A percentile compares a stretch with the other conserved stretches of the same genome.
Evolutionary conservation across 1,140 invertebrate genomes (phyloP).

Genomic region (Berghia stephanieae): DNA sequence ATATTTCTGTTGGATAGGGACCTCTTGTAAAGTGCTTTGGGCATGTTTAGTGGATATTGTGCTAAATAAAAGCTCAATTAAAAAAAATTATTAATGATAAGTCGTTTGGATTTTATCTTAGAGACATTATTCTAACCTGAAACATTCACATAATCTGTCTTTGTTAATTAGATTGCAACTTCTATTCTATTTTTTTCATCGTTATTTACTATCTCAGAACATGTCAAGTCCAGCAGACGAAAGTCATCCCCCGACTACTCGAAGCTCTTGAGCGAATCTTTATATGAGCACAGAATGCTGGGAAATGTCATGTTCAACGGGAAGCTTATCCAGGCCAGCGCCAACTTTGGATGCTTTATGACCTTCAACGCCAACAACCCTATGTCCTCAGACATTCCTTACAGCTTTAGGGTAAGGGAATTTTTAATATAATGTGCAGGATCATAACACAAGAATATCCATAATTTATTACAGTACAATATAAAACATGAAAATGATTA

Average conservation of each 20-base stretch:
- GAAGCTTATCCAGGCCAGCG: conserved; percentile 59
- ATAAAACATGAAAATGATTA: background rate
- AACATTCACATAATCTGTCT: too few relatives aligned
- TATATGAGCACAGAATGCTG: conserved; percentile 52
- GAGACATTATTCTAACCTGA: too few relatives aligned
- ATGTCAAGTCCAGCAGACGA: conserved; percentile 52
- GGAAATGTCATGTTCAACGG: conserved; percentile 65
- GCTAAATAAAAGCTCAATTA: too few relatives aligned
- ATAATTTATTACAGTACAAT: background rate
- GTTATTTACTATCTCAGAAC: conserved; percentile 51
- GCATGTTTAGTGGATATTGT: too few relatives aligned
- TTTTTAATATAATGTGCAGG: too few relatives aligned
- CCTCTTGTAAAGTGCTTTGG: too few relatives aligned
- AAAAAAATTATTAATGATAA: too few relatives aligned
- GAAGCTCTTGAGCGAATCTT: conserved; percentile 49
- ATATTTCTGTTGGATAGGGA: too few relatives aligned
- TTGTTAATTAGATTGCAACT: too few relatives aligned
- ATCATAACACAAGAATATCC: background rate
- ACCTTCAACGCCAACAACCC: conserved; percentile 51
- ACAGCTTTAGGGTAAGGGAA: conserved; percentile 57
- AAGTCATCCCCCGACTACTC: conserved; percentile 55
- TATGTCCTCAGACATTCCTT: conserved; percentile 51
- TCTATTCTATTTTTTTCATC: too few relatives aligned
- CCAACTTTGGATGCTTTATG: conserved; percentile 66
- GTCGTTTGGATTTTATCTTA: too few relatives aligned